Evolutionary conservation across 2,113 vertebrate species (phyloP).

Genomic region (Miniopterus natalensis): DNA sequence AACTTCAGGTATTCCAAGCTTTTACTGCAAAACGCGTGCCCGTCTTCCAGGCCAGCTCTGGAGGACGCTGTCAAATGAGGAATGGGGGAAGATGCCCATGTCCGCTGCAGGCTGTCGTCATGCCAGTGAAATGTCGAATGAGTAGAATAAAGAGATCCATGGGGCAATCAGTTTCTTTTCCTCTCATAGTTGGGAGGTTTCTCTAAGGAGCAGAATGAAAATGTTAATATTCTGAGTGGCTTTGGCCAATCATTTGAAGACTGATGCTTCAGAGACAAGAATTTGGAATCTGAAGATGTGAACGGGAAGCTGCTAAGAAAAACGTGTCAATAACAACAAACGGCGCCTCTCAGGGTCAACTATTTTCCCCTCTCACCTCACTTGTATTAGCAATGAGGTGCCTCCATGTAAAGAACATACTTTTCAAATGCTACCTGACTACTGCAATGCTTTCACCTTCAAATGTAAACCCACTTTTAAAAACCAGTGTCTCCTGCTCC

Average conservation of each 20-base stretch:
- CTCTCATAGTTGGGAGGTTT: not conserved
- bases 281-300: constrained; percentile 17
- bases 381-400: not conserved
- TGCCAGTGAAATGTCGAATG: not conserved
- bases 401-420: not conserved
- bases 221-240: constrained; percentile 30
- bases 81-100: not conserved
- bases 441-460: not conserved
- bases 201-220: constrained; percentile 38
- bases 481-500: not conserved
- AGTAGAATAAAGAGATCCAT: not conserved
- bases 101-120: not conserved
- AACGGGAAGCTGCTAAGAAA: not conserved
- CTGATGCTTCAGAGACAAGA: not conserved
- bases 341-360: not conserved
- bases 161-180: not conserved
- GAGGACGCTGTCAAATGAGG: not conserved
- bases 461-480: not conserved
- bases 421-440: not conserved
- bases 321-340: not conserved
- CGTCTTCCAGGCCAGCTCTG: not conserved
- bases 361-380: not conserved
- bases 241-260: constrained; percentile 41
- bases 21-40: not conserved
- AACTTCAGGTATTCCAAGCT: not conserved